Evolutionary conservation across 2,113 vertebrate species (phyloP).

Genomic region (Dasyprocta punctata): DNA sequence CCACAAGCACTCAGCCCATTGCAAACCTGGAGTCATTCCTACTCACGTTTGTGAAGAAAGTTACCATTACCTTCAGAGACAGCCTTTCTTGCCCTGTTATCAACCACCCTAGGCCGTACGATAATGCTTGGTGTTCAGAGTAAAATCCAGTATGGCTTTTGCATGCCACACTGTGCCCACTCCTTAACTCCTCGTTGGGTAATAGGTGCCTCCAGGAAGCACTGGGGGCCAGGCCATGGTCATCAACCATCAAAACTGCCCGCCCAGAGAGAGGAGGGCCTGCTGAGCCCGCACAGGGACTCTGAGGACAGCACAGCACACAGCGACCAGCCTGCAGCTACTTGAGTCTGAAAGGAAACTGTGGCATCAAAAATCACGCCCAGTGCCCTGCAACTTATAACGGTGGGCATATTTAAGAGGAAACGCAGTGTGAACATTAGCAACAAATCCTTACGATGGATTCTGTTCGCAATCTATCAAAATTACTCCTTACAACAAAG

Average conservation of each 20-base stretch:
- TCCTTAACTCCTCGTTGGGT: neutral
- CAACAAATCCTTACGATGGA: neutral
- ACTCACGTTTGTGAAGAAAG: neutral
- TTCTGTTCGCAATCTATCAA: neutral
- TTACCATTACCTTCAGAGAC: neutral
- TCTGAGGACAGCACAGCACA: neutral
- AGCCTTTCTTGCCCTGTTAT: neutral
- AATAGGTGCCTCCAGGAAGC: too few relatives aligned
- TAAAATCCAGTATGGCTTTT: neutral
- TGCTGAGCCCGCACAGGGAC: rapidly evolving
- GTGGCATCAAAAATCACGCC: neutral
- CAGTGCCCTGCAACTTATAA: neutral
- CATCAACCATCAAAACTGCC: too few relatives aligned
- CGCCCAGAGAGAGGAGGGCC: neutral
- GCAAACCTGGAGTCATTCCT: neutral
- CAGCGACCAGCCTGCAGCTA: neutral
- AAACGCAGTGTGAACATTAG: neutral
- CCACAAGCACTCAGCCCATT: too few relatives aligned
- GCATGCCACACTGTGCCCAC: neutral
- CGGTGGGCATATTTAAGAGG: neutral
- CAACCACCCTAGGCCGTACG: neutral
- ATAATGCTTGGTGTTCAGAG: neutral
- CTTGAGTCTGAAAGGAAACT: neutral
- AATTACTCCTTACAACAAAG: neutral
- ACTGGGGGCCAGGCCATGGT: neutral